These are phyloP conservation scores for Misgurnus mizolepis DNA, from an alignment of 2,113 vertebrate genomes.

Conservation along the genomic window DNA sequence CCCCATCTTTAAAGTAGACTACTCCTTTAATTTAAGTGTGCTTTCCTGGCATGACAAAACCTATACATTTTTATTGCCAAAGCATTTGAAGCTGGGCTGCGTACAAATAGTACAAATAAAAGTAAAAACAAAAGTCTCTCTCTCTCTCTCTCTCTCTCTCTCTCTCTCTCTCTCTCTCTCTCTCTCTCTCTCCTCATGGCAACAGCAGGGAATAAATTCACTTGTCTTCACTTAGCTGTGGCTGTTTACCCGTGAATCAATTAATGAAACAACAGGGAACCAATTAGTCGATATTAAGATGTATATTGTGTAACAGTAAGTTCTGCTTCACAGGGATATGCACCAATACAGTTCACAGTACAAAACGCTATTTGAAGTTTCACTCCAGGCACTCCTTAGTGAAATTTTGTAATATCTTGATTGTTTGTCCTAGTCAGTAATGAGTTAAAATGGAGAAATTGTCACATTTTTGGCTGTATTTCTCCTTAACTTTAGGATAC, in stretches of 20 bases:
- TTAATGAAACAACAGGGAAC: conserved; percentile 38
- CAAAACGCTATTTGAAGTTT: background rate
- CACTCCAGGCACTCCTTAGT: no score
- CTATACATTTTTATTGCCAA: no score
- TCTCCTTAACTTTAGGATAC: background rate
- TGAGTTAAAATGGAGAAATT: no score
- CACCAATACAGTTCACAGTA: conserved; percentile 18
- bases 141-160: background rate
- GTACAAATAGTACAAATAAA: no score
- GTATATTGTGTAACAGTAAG: background rate
- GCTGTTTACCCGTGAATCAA: conserved; percentile 27
- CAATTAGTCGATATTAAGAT: conserved; percentile 33
- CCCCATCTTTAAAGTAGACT: no score
- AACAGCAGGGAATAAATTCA: background rate
- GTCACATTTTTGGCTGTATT: background rate
- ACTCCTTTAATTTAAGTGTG: no score
- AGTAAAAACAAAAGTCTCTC: background rate
- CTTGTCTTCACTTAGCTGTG: conserved; percentile 10
- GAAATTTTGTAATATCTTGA: no score
- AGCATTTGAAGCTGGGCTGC: no score
- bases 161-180: background rate
- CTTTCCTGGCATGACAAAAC: no score
- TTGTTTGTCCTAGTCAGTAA: no score
- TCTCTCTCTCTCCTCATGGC: no score
- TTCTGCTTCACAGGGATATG: conserved; percentile 15